Evolutionary conservation across 2,888 invertebrate species (phyloP), one percentile per base, ranked within the genome.

Genomic region (Hirudinaria manillensis): DNA sequence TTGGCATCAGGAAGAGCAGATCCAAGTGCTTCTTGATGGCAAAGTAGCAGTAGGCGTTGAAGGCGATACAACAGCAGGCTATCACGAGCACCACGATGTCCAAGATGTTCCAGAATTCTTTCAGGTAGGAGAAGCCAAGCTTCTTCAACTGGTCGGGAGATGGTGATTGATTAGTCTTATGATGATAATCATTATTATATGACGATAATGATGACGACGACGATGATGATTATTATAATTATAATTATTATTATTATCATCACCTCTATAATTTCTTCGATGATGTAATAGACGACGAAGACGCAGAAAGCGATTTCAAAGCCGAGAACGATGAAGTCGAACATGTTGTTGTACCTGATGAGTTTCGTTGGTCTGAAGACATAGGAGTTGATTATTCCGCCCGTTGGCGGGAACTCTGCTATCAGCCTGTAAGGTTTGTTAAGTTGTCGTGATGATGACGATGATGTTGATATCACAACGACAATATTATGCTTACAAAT

Each of bases 331-430:
- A 88, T 81, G 81, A 87, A 87, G 81, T 89, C 89, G 34, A 81
- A 82, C 0, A 84, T 82, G 0, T 86, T 85, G 51, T 88, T 86
- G 79, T 90, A 88, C 36, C 87, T 86, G 29, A 89, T 85, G 51
- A 90, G 84, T 79, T 89, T 89, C 0, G 90, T 86, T 0, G 89
- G 88, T 55, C 88, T 86, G 81, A 90, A 86, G 4, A 86, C 84
- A 78, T 86, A 87, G 0, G 88, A 88, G 0, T 91, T 87, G 32
- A 90, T 83, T 38, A 90, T 87, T 2, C 90, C 90, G n/a, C 91
- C 91, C 2, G 89, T 89, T 0, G 91, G 88, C 0, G 91, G 90
- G 80, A 90, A 88, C 85, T 92, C 91, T 70, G 90, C 79, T 66
- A 80, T 51, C 70, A 80, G 56, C 67, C 80, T 80, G 76, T 10